Evolutionary conservation across 2,888 invertebrate species (phyloP), one percentile per base, ranked within the genome.

Genomic region (Euplagia quadripunctaria): DNA sequence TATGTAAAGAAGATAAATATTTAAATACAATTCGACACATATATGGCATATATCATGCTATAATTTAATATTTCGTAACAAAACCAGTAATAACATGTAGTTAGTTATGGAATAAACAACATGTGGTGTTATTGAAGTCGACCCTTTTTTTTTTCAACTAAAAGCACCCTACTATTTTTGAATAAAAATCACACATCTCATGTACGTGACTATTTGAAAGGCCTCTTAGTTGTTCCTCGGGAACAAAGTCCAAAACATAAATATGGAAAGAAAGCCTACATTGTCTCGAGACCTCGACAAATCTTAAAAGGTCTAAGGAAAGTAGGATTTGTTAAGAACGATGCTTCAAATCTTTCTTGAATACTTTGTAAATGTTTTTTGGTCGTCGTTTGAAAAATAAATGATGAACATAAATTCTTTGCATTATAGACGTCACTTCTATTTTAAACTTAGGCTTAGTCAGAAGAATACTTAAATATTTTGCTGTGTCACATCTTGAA

Each of bases 171-270:
- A 20, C 43, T 42, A 43, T 69, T 41, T 31, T 46, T 65, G 73
- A 65, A 73, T 69, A 73, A 73, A 73, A 69, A 49, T 65, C 65
- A 58, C 69, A 73, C 65, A 69, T 69, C 31, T 69, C 42, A 69
- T 49, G 69, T 55, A 58, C 69, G 73, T 73, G 73, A 69, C 65
- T 31, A 65, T 70, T 66, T 61, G 41, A 69, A 73, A 73, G 65
- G 51, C 73, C 64, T 20, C 69, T 65, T 49, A 73, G 69, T 66
- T 66, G 43, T 55, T 51, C 58, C 49, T n/a, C 20, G 58, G 16
- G 55, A 61, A 52, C 68, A 68, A 72, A 68, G 43, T 72, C 52
- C 52, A 43, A 52, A 64, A 55, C 64, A 72, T 72, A 72, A 64
- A 68, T 72, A 72, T 64, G 46, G 55, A 64, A 42, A 52, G 68